Evolutionary conservation across 1,140 invertebrate species (phyloP).

Genomic region (Monochamus saltuarius): DNA sequence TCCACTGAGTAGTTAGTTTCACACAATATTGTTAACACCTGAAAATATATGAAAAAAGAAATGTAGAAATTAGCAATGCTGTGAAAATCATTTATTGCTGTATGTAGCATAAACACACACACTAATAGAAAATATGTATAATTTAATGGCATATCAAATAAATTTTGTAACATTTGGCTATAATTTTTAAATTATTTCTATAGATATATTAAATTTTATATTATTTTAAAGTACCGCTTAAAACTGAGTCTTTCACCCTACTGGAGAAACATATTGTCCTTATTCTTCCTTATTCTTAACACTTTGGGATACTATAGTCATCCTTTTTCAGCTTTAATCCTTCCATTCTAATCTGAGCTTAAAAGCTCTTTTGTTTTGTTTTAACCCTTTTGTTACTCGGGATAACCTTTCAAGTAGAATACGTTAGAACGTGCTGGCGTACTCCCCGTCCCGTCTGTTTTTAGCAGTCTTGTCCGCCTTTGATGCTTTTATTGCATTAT

Average conservation of each 20-base stretch:
- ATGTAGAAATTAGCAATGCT: no score
- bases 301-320: conserved; percentile 27
- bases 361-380: conserved; percentile 51
- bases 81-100: no score
- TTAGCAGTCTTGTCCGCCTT: conserved; percentile 17
- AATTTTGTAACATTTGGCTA: no score
- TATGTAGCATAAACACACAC: no score
- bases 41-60: no score
- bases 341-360: conserved; percentile 48
- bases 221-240: not conserved
- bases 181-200: not conserved
- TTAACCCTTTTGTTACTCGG: conserved; percentile 46
- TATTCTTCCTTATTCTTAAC: conserved; percentile 29
- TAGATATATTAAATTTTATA: not conserved
- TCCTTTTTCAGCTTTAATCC: conserved; percentile 35
- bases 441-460: conserved; percentile 14
- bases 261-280: conserved; percentile 15
- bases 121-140: no score
- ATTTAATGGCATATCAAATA: no score
- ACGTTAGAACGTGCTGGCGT: conserved; percentile 19
- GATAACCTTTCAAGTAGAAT: conserved; percentile 43
- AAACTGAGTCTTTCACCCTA: not conserved
- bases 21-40: no score
- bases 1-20: no score
- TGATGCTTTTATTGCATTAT: not conserved